Evolutionary conservation across 1,140 invertebrate species (phyloP).

Genomic region (Papilio polyxenes): DNA sequence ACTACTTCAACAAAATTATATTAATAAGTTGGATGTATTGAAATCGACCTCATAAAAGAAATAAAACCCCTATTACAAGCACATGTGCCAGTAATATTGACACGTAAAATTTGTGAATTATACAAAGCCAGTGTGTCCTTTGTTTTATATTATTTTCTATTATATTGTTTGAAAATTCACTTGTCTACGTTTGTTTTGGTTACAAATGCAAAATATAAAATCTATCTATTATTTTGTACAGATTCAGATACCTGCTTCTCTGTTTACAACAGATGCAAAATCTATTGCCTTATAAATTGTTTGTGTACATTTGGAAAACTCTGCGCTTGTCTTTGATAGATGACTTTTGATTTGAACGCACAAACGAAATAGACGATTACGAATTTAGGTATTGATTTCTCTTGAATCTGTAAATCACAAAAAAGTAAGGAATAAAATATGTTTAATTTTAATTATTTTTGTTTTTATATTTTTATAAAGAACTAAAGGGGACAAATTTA

Average conservation of each 20-base stretch:
- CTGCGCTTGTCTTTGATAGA: slow-evolving; percentile 25
- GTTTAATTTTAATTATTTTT: not conserved
- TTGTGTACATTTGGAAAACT: slow-evolving; percentile 5
- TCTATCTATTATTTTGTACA: not conserved
- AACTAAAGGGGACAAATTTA: too few relatives aligned
- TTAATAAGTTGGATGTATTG: slow-evolving; percentile 24
- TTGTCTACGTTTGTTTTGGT: too few relatives aligned
- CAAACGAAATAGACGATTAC: slow-evolving; percentile 6
- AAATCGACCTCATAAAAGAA: slow-evolving; percentile 26
- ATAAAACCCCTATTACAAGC: slow-evolving; percentile 21
- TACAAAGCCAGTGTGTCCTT: not conserved
- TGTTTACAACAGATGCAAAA: slow-evolving; percentile 20
- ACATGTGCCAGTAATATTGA: slow-evolving; percentile 19
- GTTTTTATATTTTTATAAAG: too few relatives aligned
- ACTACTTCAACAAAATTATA: slow-evolving; percentile 14
- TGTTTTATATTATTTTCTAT: not conserved
- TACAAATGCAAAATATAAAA: not conserved
- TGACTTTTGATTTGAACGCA: slow-evolving; percentile 17
- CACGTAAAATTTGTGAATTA: slow-evolving; percentile 23
- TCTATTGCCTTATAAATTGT: slow-evolving; percentile 26
- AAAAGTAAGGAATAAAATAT: not conserved
- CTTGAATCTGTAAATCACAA: not conserved
- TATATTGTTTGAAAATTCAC: not conserved
- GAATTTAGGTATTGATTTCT: not conserved
- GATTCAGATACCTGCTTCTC: not conserved